Evolutionary conservation across 2,888 invertebrate species (phyloP).

Genomic region (Lymantria monacha): DNA sequence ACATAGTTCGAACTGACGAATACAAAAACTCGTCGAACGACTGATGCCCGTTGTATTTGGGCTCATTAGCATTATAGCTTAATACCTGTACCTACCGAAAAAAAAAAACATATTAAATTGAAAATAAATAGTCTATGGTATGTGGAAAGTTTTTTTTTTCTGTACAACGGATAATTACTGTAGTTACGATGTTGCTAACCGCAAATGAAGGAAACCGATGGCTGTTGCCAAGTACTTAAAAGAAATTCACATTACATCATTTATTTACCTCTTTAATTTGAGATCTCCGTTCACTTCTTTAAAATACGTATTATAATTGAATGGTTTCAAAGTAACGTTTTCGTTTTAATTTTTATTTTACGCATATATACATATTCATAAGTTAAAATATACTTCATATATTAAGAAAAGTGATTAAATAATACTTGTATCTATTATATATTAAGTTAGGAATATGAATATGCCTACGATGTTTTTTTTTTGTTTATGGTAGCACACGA

Average conservation of each 20-base stretch:
- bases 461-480: too few species aligned
- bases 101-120: not conserved
- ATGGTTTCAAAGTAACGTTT: not conserved
- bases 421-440: too few species aligned
- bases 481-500: too few species aligned
- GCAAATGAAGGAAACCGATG: constrained; percentile 29
- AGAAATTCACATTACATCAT: constrained; percentile 25
- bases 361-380: too few species aligned
- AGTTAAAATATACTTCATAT: too few species aligned
- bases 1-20: constrained; percentile 24
- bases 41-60: constrained; percentile 27
- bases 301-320: constrained; percentile 9
- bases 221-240: constrained; percentile 7
- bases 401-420: too few species aligned
- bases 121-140: not conserved
- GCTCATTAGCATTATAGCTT: constrained; percentile 25
- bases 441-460: too few species aligned
- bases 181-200: constrained; percentile 17
- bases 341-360: not conserved
- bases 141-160: not conserved
- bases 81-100: constrained; percentile 1
- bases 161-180: not conserved
- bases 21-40: constrained; percentile 30
- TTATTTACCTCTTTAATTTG: constrained; percentile 25
- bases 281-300: constrained; percentile 8